Evolutionary conservation across 2,797 vertebrate genomes (phyloP).

Genomic region (Vultur gryphus): DNA sequence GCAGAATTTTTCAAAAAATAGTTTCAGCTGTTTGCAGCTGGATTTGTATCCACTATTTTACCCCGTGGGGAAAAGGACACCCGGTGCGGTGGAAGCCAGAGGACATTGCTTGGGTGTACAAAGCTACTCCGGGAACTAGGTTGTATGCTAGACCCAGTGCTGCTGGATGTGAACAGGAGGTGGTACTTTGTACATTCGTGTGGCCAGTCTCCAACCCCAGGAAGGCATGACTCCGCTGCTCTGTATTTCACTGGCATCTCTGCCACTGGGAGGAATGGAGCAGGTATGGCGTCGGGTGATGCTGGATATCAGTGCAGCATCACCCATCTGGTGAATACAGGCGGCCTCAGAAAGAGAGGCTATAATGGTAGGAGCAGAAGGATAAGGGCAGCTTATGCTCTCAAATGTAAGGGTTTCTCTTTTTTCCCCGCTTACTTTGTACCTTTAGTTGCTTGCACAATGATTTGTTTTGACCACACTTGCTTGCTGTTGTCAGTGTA

Average conservation of each 20-base stretch:
- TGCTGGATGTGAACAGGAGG: not conserved
- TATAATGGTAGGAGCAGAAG: not conserved
- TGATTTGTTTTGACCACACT: not conserved
- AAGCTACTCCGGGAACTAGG: not conserved
- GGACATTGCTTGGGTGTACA: not conserved
- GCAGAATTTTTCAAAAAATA: not conserved
- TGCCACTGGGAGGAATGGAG: not conserved
- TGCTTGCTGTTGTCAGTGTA: not conserved
- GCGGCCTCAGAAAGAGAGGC: not conserved
- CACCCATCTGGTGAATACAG: not conserved
- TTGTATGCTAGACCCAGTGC: not conserved
- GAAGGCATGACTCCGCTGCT: not conserved
- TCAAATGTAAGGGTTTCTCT: not conserved
- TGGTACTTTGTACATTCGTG: not conserved
- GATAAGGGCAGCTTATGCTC: not conserved
- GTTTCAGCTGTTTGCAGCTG: not conserved
- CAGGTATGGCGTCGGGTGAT: fast-evolving
- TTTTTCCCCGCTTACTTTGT: not conserved
- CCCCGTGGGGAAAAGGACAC: not conserved
- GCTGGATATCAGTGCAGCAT: too few relatives aligned
- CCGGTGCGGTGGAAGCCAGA: not conserved
- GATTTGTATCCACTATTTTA: not conserved
- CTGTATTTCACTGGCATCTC: not conserved
- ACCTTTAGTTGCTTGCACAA: not conserved
- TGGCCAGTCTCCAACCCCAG: not conserved